Conservation (phyloP, 2,797 vertebrate species). For the Xiphorhynchus erythropygius region DNA sequence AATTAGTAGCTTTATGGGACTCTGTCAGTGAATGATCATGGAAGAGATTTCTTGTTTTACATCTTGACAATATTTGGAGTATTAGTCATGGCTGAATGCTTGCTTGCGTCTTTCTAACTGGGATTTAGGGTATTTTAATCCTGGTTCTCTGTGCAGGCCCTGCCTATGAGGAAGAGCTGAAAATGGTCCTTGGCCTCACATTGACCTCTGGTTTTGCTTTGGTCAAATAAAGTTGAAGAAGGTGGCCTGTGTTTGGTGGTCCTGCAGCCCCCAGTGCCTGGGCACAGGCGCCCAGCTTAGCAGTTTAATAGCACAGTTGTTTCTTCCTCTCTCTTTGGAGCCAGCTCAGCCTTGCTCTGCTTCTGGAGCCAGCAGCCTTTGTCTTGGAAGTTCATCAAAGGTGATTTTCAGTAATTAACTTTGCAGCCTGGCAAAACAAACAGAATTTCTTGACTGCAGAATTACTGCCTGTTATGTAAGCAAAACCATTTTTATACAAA, state of each 20-base stretch:
- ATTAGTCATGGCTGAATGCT: constrained; percentile 45
- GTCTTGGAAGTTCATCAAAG: constrained; percentile 17
- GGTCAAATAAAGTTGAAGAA: not conserved
- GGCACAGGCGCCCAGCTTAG: fast-evolving
- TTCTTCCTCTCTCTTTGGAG: not conserved
- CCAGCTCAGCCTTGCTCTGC: not conserved
- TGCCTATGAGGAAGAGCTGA: not conserved
- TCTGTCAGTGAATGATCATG: constrained; percentile 45
- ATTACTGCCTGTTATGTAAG: constrained; percentile 22
- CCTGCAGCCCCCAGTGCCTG: not conserved
- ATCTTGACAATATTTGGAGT: constrained; percentile 27
- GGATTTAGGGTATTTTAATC: not conserved
- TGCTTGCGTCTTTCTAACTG: not conserved
- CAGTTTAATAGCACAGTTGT: not conserved
- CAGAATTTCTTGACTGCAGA: not conserved
- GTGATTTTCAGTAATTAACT: constrained; percentile 15
- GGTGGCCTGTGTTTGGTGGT: not conserved
- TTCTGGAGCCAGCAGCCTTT: not conserved
- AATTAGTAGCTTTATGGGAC: constrained; percentile 57
- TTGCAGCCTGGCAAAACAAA: not conserved
- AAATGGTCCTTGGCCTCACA: not conserved
- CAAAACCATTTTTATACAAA: not conserved
- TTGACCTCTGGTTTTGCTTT: not conserved
- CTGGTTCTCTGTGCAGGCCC: not conserved
- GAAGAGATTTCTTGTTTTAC: constrained; percentile 13